Percentiles rank a stretch among this genome's conserved stretches.
These are phyloP conservation scores for Perdita meconis DNA, from an alignment of 2,888 invertebrate species.

Conservation along the genomic window DNA sequence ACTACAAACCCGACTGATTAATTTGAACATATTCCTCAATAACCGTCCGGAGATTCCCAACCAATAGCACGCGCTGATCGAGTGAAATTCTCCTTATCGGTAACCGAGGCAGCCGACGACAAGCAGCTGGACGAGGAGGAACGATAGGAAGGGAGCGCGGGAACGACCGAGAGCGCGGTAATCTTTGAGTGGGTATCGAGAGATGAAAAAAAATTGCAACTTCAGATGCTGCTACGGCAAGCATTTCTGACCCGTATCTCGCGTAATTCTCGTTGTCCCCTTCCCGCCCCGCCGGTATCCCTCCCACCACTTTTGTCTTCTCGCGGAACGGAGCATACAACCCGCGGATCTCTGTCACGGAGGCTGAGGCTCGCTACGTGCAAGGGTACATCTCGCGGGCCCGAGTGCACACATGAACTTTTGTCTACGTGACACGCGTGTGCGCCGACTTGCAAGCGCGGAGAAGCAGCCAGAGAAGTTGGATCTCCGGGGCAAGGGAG, in stretches of 20 bases:
- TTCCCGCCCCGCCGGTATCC: slow-evolving; percentile 24
- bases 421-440: slow-evolving; percentile 39
- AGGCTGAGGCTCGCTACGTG: slow-evolving; percentile 43
- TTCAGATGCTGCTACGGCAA: slow-evolving; percentile 81
- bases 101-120: not conserved
- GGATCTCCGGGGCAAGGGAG: slow-evolving; percentile 8
- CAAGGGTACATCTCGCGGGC: slow-evolving; percentile 70
- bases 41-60: slow-evolving; percentile 39
- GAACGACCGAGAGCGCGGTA: slow-evolving; percentile 10
- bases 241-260: slow-evolving; percentile 82
- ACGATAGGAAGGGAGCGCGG: slow-evolving; percentile 11
- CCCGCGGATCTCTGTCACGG: slow-evolving; percentile 45
- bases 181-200: slow-evolving; percentile 71
- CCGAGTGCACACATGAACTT: slow-evolving; percentile 45
- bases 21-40: slow-evolving; percentile 23
- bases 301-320: slow-evolving; percentile 58
- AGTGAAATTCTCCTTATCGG: slow-evolving; percentile 28
- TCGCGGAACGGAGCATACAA: slow-evolving; percentile 38
- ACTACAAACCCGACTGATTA: slow-evolving; percentile 47
- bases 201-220: slow-evolving; percentile 82
- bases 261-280: slow-evolving; percentile 75
- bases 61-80: slow-evolving; percentile 27
- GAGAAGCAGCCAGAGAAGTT: slow-evolving; percentile 23
- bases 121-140: not conserved
- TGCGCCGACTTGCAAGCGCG: slow-evolving; percentile 24